These are phyloP conservation scores for Cheumatopsyche charites DNA, from an alignment of 1,140 invertebrate species.

Conservation along the genomic window DNA sequence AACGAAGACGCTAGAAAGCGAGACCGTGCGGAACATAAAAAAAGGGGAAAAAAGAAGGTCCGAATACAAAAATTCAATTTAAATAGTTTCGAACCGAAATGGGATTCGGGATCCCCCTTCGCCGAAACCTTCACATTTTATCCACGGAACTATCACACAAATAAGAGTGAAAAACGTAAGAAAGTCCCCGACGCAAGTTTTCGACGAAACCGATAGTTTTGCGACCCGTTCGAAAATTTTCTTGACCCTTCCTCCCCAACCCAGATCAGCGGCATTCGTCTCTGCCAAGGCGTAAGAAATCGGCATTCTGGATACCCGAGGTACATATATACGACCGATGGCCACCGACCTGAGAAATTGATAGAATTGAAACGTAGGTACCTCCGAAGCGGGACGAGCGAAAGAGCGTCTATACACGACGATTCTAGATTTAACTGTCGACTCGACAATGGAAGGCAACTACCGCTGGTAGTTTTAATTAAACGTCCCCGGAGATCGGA, in stretches of 20 bases:
- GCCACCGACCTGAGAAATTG: neutral
- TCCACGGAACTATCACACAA: slow-evolving; percentile 1
- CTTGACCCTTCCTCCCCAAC: neutral
- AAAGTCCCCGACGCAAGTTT: neutral
- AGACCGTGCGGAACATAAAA: neutral
- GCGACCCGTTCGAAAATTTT: neutral
- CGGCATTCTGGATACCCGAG: neutral
- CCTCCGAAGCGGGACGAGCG: too few species aligned
- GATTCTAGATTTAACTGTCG: neutral
- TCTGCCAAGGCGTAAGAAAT: neutral
- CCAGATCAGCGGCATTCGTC: neutral
- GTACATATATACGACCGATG: neutral
- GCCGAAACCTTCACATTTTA: slow-evolving; percentile 4
- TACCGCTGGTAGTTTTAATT: slow-evolving; percentile 35
- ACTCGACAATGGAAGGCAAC: neutral
- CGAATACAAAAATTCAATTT: slow-evolving; percentile 3
- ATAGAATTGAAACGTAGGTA: neutral
- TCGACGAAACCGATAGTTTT: neutral
- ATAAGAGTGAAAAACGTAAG: neutral
- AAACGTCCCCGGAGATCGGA: slow-evolving; percentile 30
- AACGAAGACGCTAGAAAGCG: neutral
- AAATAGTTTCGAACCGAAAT: slow-evolving; percentile 6
- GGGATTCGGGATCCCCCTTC: neutral
- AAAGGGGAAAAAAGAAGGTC: neutral
- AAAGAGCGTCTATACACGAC: neutral